Evolutionary conservation across 2,797 vertebrate genomes (phyloP).

Genomic region (Enteromius fasciolatus): DNA sequence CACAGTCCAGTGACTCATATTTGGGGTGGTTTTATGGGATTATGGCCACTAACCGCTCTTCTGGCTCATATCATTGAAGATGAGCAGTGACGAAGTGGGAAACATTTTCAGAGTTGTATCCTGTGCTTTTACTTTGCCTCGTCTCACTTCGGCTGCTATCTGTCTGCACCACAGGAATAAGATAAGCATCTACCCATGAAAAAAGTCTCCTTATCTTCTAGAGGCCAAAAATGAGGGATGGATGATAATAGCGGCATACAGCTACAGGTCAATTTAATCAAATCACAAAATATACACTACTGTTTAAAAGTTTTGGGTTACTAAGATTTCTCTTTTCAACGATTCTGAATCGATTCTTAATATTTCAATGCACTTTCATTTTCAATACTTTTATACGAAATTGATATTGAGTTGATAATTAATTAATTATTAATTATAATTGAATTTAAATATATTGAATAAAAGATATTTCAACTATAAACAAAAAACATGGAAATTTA

Average conservation of each 20-base stretch:
- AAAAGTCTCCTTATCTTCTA: constrained; percentile 12
- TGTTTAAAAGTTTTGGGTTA: background rate
- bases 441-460: no score
- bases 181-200: constrained; percentile 2
- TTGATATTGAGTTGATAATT: no score
- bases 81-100: background rate
- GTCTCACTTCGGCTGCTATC: background rate
- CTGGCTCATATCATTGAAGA: background rate
- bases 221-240: constrained; percentile 10
- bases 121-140: constrained; percentile 13
- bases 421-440: no score
- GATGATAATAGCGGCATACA: background rate
- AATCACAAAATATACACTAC: background rate
- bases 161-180: constrained; percentile 14
- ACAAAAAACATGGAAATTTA: no score
- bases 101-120: background rate
- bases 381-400: no score
- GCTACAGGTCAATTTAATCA: constrained; percentile 28
- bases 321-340: background rate
- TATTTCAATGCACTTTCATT: no score
- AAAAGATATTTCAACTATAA: no score
- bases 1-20: background rate
- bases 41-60: background rate
- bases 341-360: no score
- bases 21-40: background rate